These are phyloP conservation scores for Halcyon chelicuti DNA, from an alignment of 2,797 vertebrate species.

Conservation along the genomic window DNA sequence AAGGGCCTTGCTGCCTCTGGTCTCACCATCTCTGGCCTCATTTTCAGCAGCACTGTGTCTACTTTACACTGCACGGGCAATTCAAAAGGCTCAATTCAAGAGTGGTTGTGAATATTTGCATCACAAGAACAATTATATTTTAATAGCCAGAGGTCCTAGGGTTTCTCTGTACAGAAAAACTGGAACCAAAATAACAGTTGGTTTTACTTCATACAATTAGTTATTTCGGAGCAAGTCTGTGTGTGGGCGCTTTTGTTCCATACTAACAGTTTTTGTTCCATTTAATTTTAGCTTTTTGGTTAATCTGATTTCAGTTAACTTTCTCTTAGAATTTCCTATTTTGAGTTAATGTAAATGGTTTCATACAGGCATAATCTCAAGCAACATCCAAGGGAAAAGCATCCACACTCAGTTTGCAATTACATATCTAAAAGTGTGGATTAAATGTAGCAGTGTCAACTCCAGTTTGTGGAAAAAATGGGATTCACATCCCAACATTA, in stretches of 20 bases:
- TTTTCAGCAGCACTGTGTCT: not conserved
- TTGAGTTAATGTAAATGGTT: not conserved
- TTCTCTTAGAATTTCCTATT: not conserved
- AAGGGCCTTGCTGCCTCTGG: not conserved
- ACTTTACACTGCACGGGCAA: not conserved
- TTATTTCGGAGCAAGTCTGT: not conserved
- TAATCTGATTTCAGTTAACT: not conserved
- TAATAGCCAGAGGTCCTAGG: not conserved
- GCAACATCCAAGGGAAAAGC: not conserved
- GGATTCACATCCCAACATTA: not conserved
- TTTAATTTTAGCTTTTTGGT: conserved; percentile 22
- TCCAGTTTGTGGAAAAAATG: not conserved
- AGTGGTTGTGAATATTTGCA: not conserved
- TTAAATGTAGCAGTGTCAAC: not conserved
- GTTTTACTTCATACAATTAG: not conserved
- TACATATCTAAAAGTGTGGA: not conserved
- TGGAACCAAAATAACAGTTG: conserved; percentile 14
- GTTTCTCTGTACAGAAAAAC: not conserved
- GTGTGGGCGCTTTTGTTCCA: conserved; percentile 30
- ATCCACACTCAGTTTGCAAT: not conserved
- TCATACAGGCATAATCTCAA: not conserved
- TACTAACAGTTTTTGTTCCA: not conserved
- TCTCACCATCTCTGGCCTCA: not conserved
- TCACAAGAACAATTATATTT: not conserved
- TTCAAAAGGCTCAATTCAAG: not conserved